A percentile compares a stretch with the other conserved stretches of the same genome.
phyloP scores from a whole-genome alignment of 2,797 vertebrate species.

The Tapera naevia region DNA sequence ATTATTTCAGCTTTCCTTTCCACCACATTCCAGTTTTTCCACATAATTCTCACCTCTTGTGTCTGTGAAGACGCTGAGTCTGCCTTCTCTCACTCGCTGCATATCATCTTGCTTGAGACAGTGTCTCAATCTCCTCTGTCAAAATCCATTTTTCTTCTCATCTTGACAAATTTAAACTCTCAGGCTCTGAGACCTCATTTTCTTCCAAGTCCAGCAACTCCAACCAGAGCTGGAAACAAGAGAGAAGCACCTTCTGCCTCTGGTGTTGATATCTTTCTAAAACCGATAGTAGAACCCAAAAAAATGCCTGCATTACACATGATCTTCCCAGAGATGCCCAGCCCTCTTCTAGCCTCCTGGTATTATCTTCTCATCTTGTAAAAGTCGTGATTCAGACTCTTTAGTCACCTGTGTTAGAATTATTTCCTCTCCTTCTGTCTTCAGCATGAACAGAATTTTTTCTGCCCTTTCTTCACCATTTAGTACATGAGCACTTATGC shows the following conservation, averaged over 20 bases:
- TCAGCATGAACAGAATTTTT: background rate
- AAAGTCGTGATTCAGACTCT: background rate
- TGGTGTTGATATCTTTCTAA: background rate
- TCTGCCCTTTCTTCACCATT: background rate
- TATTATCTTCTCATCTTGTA: background rate
- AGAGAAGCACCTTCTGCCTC: background rate
- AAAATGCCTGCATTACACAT: background rate
- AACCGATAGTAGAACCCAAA: background rate
- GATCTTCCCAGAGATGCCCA: background rate
- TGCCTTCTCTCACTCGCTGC: background rate
- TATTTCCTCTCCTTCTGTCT: background rate
- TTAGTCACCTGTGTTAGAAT: background rate
- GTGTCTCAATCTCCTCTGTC: background rate
- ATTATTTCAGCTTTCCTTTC: background rate
- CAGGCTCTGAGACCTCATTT: background rate
- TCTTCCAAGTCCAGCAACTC: background rate
- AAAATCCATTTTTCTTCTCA: background rate
- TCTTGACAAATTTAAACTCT: background rate
- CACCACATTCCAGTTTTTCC: background rate
- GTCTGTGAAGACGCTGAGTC: background rate
- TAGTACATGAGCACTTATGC: fast-evolving
- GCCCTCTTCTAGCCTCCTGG: background rate
- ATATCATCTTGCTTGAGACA: background rate
- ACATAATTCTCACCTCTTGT: background rate
- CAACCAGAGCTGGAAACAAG: background rate